Evolutionary conservation across 2,888 invertebrate genomes (phyloP), one percentile per base, ranked within the genome.

Genomic region (Pachliopta kotzebuea): DNA sequence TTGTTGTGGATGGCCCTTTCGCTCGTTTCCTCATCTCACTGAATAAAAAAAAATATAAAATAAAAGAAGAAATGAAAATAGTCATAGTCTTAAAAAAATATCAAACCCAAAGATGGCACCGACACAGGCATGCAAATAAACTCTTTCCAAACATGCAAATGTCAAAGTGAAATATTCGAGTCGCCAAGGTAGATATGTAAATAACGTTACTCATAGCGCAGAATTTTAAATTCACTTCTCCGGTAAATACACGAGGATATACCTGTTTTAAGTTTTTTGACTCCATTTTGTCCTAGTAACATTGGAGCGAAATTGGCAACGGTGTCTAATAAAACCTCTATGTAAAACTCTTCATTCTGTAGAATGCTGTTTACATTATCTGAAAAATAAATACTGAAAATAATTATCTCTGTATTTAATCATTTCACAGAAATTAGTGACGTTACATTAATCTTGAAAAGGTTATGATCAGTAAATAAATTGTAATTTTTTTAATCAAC

Each of bases 291-390:
- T 4, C 94, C 94, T 52, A 95, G 79, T 76, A 95, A 87, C 18
- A 81, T 79, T 2, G 94, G 94, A 0, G 94, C 91, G 76, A 93
- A 88, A 68, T 92, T 90, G 29, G 94, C 89, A 8, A 93, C 93
- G 1, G 93, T 89, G 65, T 93, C 92, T 56, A 95, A 76, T 60
- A 95, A 80, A 68, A 93, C 93, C 69, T 93, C 87, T 62, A 95
- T 93, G 74, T 94, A 94, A 67, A 94, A 92, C 77, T 95, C 94
- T 87, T 95, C 95, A 66, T 93, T 93, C 73, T 93, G 92, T 45
- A 96, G 92, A 57, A 95, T 90, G 67, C 93, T 92, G 72, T 95
- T 94, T 29, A 95, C 92, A 71, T 93, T 93, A 72, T 94, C 93
- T 92, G 78, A 18, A 84, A 76, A 37, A 37, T 11, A 37, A 37